A percentile compares a stretch with the other conserved stretches of the same genome.
Evolutionary conservation across 2,797 vertebrate genomes (phyloP).

Genomic region (Yasuhikotakia modesta): DNA sequence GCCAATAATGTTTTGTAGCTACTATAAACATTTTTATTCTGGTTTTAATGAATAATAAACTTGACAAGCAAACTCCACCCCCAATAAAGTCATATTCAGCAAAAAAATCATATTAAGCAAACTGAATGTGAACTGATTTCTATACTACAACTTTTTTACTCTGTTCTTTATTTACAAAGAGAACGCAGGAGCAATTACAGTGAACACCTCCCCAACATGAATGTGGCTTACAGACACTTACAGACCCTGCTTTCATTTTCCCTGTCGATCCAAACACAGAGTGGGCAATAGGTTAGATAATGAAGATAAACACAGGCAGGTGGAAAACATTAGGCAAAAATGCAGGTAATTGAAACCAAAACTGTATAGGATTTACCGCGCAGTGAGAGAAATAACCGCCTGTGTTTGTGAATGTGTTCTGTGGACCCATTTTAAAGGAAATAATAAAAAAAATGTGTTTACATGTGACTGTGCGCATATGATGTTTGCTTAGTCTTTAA

Average conservation of each 20-base stretch:
- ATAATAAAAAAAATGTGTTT: background rate
- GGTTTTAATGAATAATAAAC: background rate
- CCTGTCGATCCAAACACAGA: constrained; percentile 64
- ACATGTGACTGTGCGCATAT: background rate
- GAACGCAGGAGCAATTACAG: constrained; percentile 73
- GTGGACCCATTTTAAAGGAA: constrained; percentile 5
- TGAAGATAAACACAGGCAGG: constrained; percentile 67
- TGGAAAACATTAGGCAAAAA: constrained; percentile 73
- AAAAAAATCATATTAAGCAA: background rate
- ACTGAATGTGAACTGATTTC: background rate
- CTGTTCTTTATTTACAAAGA: constrained; percentile 69
- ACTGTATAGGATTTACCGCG: constrained; percentile 55
- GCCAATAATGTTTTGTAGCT: too few relatives aligned
- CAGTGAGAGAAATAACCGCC: constrained; percentile 21
- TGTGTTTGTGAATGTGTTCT: constrained; percentile 14
- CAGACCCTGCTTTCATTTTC: constrained; percentile 65
- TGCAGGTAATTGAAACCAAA: constrained; percentile 70
- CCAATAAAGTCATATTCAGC: background rate
- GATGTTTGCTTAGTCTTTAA: constrained; percentile 51
- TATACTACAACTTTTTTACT: constrained; percentile 2
- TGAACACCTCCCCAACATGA: constrained; percentile 71
- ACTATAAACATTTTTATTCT: background rate
- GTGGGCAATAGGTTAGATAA: constrained; percentile 71
- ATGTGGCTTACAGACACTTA: constrained; percentile 59
- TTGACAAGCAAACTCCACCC: background rate